Conservation (phyloP, 2,888 invertebrate genomes). For the Helleia helle region DNA sequence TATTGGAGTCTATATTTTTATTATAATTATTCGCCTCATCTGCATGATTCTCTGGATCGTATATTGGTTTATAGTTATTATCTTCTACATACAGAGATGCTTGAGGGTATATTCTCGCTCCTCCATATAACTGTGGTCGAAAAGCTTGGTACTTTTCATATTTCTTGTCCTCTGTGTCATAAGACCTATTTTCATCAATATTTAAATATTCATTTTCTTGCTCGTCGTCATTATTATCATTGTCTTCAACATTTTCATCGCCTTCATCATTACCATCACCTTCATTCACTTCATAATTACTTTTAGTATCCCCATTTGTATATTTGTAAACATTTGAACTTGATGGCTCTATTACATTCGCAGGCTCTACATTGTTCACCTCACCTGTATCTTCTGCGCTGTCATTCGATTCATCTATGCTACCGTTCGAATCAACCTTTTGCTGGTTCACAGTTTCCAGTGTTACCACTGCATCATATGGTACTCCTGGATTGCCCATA, state of each 20-base stretch:
- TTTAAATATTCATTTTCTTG: constrained; percentile 13
- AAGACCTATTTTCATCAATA: constrained; percentile 19
- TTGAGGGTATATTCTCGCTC: constrained; percentile 35
- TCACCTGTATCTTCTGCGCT: constrained; percentile 27
- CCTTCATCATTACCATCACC: constrained; percentile 17
- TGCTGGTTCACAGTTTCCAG: constrained; percentile 37
- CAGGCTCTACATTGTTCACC: constrained; percentile 20
- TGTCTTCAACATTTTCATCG: constrained; percentile 24
- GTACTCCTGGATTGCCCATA: constrained; percentile 44
- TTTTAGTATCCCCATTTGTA: constrained; percentile 22
- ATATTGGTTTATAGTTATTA: constrained; percentile 21
- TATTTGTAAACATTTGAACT: constrained; percentile 42
- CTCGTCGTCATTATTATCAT: too few relatives aligned
- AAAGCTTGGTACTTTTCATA: constrained; percentile 35
- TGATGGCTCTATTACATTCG: constrained; percentile 26
- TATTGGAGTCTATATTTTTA: constrained; percentile 40
- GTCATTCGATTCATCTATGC: constrained; percentile 27
- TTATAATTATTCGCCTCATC: constrained; percentile 10
- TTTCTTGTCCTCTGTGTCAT: constrained; percentile 24
- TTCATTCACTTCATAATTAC: constrained; percentile 22
- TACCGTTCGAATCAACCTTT: constrained; percentile 4
- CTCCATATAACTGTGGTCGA: constrained; percentile 34
- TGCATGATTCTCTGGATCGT: constrained; percentile 14
- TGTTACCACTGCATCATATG: constrained; percentile 55
- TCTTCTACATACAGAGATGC: constrained; percentile 31